These are phyloP conservation scores for Dastarcus helophoroides DNA, from an alignment of 2,888 invertebrate species.

Conservation along the genomic window DNA sequence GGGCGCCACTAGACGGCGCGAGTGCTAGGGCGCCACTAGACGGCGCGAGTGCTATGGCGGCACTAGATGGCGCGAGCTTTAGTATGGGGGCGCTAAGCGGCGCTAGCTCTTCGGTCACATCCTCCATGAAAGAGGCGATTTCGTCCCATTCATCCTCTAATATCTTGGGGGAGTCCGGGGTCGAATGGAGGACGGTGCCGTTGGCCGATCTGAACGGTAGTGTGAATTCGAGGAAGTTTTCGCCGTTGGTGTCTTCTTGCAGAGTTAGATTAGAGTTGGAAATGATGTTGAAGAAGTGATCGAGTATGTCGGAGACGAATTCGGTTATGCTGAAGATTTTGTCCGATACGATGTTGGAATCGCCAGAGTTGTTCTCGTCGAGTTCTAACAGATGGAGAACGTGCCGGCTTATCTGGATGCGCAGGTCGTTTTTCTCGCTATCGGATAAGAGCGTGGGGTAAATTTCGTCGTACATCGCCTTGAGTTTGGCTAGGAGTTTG, in stretches of 20 bases:
- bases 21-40: not conserved
- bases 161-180: no score
- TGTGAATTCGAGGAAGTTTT: conserved; percentile 10
- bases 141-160: no score
- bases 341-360: conserved; percentile 23
- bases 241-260: conserved; percentile 10
- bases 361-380: conserved; percentile 19
- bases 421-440: conserved; percentile 25
- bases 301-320: conserved; percentile 30
- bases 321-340: conserved; percentile 30
- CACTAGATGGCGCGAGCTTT: not conserved
- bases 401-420: conserved; percentile 19
- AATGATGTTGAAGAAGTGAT: conserved; percentile 25
- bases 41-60: not conserved
- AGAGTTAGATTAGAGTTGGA: conserved; percentile 4
- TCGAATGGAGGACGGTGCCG: conserved; percentile 14
- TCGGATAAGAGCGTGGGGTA: conserved; percentile 18
- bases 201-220: conserved; percentile 5
- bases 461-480: conserved; percentile 21
- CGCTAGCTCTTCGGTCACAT: not conserved
- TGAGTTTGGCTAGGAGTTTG: conserved; percentile 24
- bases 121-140: not conserved
- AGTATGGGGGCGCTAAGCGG: not conserved
- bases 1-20: no score
- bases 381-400: conserved; percentile 21